Percentiles rank a stretch among this genome's conserved stretches.
These are phyloP conservation scores for Hippocampus guttulatus DNA, from an alignment of 2,113 vertebrate species.

Conservation along the genomic window DNA sequence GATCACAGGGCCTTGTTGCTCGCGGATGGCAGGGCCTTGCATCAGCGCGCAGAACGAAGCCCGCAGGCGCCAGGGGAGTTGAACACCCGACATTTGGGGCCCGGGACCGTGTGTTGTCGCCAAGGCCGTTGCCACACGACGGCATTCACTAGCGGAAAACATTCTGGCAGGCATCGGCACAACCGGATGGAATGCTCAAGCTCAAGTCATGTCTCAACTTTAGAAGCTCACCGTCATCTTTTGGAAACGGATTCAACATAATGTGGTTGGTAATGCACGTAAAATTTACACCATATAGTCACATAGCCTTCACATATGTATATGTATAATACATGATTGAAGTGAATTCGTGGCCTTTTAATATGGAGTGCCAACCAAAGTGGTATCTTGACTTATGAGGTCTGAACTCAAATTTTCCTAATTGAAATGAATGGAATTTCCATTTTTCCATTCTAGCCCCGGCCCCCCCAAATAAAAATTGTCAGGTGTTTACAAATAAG, in stretches of 20 bases:
- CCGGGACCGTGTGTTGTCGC: conserved; percentile 41
- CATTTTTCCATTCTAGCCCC: too few relatives aligned
- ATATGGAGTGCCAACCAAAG: too few relatives aligned
- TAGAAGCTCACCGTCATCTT: background rate
- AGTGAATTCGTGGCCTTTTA: too few relatives aligned
- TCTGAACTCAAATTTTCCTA: too few relatives aligned
- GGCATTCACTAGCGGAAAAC: conserved; percentile 63
- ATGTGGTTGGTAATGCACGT: too few relatives aligned
- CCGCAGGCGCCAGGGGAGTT: conserved; percentile 52
- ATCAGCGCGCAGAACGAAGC: conserved; percentile 62
- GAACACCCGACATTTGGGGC: conserved; percentile 43
- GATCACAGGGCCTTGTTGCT: conserved; percentile 59
- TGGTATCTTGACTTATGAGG: too few relatives aligned
- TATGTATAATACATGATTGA: too few relatives aligned
- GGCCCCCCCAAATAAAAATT: too few relatives aligned
- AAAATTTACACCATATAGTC: too few relatives aligned
- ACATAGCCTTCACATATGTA: too few relatives aligned
- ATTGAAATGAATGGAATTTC: too few relatives aligned
- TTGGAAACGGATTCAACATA: background rate
- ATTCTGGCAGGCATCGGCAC: conserved; percentile 43
- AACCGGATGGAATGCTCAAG: conserved; percentile 50
- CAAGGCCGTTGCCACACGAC: conserved; percentile 67
- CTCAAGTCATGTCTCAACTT: background rate
- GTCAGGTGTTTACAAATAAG: too few relatives aligned
- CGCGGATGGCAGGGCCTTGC: conserved; percentile 33